phyloP scores from a whole-genome alignment of 2,888 invertebrate genomes.

The Acrobeloides nanus region DNA sequence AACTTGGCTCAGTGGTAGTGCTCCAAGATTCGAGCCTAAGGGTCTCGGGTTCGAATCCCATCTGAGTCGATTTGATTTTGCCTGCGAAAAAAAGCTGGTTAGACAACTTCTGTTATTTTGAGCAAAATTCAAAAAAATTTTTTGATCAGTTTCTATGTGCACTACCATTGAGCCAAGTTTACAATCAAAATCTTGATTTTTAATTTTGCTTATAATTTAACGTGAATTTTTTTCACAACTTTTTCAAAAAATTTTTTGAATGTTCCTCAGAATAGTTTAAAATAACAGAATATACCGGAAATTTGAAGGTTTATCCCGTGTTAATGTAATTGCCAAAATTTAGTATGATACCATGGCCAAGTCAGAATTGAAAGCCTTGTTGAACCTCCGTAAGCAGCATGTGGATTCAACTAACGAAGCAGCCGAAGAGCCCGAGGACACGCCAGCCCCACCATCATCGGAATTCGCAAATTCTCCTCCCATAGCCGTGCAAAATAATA shows the following conservation, averaged over 20 bases:
- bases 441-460: slow-evolving; percentile 16
- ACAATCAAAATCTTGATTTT: slow-evolving; percentile 7
- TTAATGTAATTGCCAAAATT: slow-evolving; percentile 8
- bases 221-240: slow-evolving; percentile 13
- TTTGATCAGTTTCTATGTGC: too few species aligned
- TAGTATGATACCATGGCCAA: slow-evolving; percentile 44
- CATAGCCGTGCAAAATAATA: background rate
- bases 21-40: too few species aligned
- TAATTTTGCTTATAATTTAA: slow-evolving; percentile 8
- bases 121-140: too few species aligned
- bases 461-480: too few species aligned
- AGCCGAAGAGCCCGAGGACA: slow-evolving; percentile 24
- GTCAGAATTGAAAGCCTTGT: slow-evolving; percentile 44
- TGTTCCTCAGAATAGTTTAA: background rate
- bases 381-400: slow-evolving; percentile 34
- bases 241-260: background rate
- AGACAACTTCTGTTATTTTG: too few species aligned
- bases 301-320: too few species aligned
- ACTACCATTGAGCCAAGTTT: too few species aligned
- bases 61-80: too few species aligned
- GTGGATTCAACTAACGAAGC: slow-evolving; percentile 42
- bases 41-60: too few species aligned
- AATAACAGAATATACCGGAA: background rate
- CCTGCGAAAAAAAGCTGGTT: too few species aligned
- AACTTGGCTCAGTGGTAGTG: too few species aligned